Evolutionary conservation across 2,888 invertebrate species (phyloP).

Genomic region (Melitaea athalia): DNA sequence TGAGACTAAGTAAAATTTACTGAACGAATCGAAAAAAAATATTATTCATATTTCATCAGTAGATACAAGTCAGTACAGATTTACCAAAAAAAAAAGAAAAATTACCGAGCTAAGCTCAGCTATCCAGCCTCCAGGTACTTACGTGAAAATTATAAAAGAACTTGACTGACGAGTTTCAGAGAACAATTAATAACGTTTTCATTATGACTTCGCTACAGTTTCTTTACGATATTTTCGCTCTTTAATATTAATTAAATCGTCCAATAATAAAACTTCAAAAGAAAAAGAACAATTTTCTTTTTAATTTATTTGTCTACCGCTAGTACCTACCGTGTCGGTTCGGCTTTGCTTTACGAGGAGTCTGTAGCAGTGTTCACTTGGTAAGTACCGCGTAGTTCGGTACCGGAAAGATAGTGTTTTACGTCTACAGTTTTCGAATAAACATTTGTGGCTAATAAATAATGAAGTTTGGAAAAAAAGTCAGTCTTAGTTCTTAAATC

Average conservation of each 20-base stretch:
- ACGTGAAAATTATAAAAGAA: not conserved
- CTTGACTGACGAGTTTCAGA: not conserved
- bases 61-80: too few relatives aligned
- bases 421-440: too few relatives aligned
- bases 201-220: constrained; percentile 2
- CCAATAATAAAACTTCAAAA: not conserved
- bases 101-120: too few relatives aligned
- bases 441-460: not conserved
- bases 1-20: too few relatives aligned
- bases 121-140: too few relatives aligned
- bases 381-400: too few relatives aligned
- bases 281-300: constrained; percentile 4
- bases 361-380: not conserved
- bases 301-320: not conserved
- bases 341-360: not conserved
- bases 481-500: not conserved
- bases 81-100: too few relatives aligned
- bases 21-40: too few relatives aligned
- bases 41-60: too few relatives aligned
- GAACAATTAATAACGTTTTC: not conserved
- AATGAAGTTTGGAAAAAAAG: not conserved
- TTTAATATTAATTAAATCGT: constrained; percentile 3
- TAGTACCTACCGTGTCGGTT: not conserved
- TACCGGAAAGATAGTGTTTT: too few relatives aligned
- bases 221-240: constrained; percentile 1